Base-by-base conservation (phyloP, 2,113 vertebrate genomes). In the Peromyscus leucopus region DNA sequence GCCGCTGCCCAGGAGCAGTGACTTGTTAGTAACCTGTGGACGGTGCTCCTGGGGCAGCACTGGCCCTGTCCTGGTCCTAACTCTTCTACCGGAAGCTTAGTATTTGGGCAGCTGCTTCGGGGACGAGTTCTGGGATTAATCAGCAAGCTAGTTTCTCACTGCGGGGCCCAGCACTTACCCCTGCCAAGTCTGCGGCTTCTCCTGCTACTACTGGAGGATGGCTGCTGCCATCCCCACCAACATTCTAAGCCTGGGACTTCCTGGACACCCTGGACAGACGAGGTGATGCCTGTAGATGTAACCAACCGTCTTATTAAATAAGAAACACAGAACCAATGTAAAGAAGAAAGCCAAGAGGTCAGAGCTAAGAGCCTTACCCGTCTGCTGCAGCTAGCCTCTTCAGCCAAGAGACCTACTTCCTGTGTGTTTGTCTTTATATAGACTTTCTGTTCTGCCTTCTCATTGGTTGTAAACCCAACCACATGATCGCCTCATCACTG, bases 21-120 rank as follows among this genome's bases (percentile, higher is more conserved):
- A 75, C 85, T 90, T 89, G 90, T 72, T 72, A 42, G 61, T 82
- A 91, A 91, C 74, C 55, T 74, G 59, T 26, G 36, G 82, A 86
- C 67, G 69, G 36, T 9, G 76, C 71, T 86, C 33, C 89, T 72
- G 63, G 79, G 42, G 79, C 46, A 59, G 55, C 19, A 87, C 74
- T 86, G 79, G 65, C 94, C 71, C 79, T 90, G 74, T 74, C 33
- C 21, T 51, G 9, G 59, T 4, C 9, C 15, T 48, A 48, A 67
- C 5, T 86, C 63, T 91, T 79, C 82, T 71, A n/a, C 7, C 36
- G 63, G 59, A 84, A 76, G 69, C 51, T 75, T 95, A 71, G 42
- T 71, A 75, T 92, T 82, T 89, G 93, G 78, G 65, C 65, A 91
- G 65, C 80, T 89, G 72, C n/a, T 5, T 7, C n/a, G 85, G 65